Base-by-base conservation (phyloP, 2,888 invertebrate genomes). In the Caenorhabditis uteleia region DNA sequence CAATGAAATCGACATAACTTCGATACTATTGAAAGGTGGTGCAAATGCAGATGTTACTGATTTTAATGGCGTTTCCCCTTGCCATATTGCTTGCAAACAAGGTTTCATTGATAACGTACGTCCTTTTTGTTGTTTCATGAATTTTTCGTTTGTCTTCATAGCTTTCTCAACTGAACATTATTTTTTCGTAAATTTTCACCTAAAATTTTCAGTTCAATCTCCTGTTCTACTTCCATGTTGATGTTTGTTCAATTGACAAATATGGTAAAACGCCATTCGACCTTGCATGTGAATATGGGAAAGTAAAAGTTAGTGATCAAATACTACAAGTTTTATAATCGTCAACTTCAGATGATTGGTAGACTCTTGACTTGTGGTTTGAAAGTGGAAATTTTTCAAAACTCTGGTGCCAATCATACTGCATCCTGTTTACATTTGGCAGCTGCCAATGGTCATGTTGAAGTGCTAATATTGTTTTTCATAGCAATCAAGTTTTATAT, bases 241-340 rank as follows among this genome's bases (percentile, higher is more conserved):
- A 85, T 62, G 83, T 85, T 5, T 82, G 83, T 8, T 70, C 84
- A 5, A 72, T 80, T 31, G 85, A 86, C 75, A 83, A 84, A 44
- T 80, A 83, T 26, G 79, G 83, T 40, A 84, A 83, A 69, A 85
- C 86, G 2, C 84, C 86, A 0, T 81, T 87, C 14, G 86, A 87
- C 70, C 71, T 86, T 46, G 86, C 86, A 39, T 85, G 86, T 70
- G 86, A 87, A 70, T 85, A 84, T 70, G 87, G 87, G 12, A 79
- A 85, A 68, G 82, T 67, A 12, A 75, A 77, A 70, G 77, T 79
- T 10, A 25, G n/a, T n/a, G n/a, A n/a, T n/a, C 21, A 46, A 39
- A 8, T 12, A n/a, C 44, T 26, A 14, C n/a, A n/a, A 33, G 23
- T 34, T 12, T 1, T 27, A 12, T 1, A 31, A 3, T 40, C 18